Evolutionary conservation across 1,140 invertebrate genomes (phyloP).

Genomic region (Heliconius eleuchia): DNA sequence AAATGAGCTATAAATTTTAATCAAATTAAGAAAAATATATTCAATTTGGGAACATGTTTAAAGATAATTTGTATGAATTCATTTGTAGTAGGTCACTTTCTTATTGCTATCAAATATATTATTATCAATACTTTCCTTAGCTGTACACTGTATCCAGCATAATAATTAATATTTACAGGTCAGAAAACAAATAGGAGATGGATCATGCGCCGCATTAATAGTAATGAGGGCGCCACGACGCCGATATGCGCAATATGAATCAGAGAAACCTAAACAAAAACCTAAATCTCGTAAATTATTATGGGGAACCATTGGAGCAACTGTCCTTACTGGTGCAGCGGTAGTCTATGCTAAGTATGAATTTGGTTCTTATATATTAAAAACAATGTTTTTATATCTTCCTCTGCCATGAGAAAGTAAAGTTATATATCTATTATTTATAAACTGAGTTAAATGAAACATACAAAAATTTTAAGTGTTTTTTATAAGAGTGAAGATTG

Average conservation of each 20-base stretch:
- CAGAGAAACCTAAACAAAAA: slow-evolving; percentile 36
- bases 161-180: slow-evolving; percentile 45
- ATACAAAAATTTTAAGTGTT: too few species aligned
- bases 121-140: too few species aligned
- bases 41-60: too few species aligned
- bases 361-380: slow-evolving; percentile 11
- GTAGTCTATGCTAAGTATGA: slow-evolving; percentile 85
- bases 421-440: not conserved
- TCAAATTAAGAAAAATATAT: too few species aligned
- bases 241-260: slow-evolving; percentile 39
- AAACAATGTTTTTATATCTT: not conserved
- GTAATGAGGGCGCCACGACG: slow-evolving; percentile 62
- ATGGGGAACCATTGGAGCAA: slow-evolving; percentile 61
- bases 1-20: too few species aligned
- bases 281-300: slow-evolving; percentile 60
- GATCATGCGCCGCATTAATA: slow-evolving; percentile 67
- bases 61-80: too few species aligned
- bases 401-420: too few species aligned
- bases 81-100: too few species aligned
- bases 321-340: slow-evolving; percentile 82
- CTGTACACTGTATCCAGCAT: too few species aligned
- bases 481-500: too few species aligned
- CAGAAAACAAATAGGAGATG: slow-evolving; percentile 66
- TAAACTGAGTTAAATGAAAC: too few species aligned
- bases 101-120: too few species aligned